Evolutionary conservation across 2,797 vertebrate species (phyloP).

Genomic region (Neosalanx taihuensis): DNA sequence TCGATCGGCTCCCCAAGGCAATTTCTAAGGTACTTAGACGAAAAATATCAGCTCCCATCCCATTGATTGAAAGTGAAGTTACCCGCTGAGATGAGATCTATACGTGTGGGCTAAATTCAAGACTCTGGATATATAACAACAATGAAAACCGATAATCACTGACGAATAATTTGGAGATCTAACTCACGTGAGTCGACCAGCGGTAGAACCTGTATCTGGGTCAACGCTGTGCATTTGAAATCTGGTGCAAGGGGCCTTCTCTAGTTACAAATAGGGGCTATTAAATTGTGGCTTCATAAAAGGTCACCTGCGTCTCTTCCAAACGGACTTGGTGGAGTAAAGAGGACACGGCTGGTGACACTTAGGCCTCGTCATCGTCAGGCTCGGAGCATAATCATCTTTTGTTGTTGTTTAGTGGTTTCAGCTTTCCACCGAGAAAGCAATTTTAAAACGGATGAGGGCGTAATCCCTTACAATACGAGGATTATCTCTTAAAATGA

Average conservation of each 20-base stretch:
- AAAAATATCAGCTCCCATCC: conserved; percentile 62
- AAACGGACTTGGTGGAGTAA: conserved; percentile 42
- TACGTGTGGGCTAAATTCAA: conserved; percentile 10
- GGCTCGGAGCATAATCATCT: conserved; percentile 60
- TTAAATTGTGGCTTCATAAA: conserved; percentile 39
- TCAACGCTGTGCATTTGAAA: conserved; percentile 3
- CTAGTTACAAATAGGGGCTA: conserved; percentile 18
- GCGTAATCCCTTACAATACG: conserved; percentile 70
- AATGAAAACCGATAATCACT: neutral
- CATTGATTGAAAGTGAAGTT: conserved; percentile 42
- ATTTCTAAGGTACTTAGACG: conserved; percentile 61
- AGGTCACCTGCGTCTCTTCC: conserved; percentile 49
- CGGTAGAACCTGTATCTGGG: conserved; percentile 3
- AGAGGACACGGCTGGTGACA: conserved; percentile 39
- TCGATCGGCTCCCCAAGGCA: conserved; percentile 58
- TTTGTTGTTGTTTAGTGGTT: conserved; percentile 72
- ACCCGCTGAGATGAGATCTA: conserved; percentile 32
- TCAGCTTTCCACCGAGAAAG: conserved; percentile 65
- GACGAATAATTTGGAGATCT: neutral
- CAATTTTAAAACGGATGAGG: conserved; percentile 74
- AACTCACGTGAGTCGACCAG: neutral
- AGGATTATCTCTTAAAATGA: conserved; percentile 75
- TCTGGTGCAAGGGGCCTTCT: conserved; percentile 23
- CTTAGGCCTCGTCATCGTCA: conserved; percentile 25
- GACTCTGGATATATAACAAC: neutral